Base-by-base conservation (phyloP, 2,797 vertebrate genomes). In the Rhyacichthys aspro region DNA sequence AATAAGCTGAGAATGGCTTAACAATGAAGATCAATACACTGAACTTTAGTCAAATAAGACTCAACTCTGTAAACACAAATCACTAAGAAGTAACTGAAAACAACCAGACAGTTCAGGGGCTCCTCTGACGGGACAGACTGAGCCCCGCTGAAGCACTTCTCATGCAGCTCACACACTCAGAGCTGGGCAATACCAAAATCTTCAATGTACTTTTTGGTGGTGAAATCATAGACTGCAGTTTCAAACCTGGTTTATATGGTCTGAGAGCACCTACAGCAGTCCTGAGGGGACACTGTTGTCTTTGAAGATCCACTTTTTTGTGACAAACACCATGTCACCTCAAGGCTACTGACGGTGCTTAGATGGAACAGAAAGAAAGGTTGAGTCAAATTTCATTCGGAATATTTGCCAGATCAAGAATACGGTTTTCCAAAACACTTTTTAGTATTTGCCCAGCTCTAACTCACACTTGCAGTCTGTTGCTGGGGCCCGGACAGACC, bases 401-500 rank as follows among this genome's bases (percentile, higher is more conserved):
- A n/a, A n/a, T n/a, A n/a, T n/a, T n/a, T n/a, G n/a, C n/a, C n/a
- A n/a, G n/a, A n/a, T n/a, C n/a, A n/a, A n/a, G n/a, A n/a, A n/a
- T n/a, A n/a, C n/a, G n/a, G n/a, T n/a, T n/a, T n/a, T n/a, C n/a
- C n/a, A n/a, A n/a, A n/a, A n/a, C n/a, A n/a, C n/a, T n/a, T n/a
- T n/a, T n/a, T n/a, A n/a, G n/a, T n/a, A n/a, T n/a, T n/a, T n/a
- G n/a, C n/a, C n/a, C n/a, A n/a, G n/a, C n/a, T n/a, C n/a, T n/a
- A n/a, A n/a, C n/a, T n/a, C n/a, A 43, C 55, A 42, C 48, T 17
- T 43, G 55, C 63, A 72, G 68, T 72, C 73, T 58, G 67, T 80
- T 82, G 76, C 73, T 60, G 63, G 72, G 74, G 67, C 82, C 57
- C 82, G 70, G 69, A 70, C 18, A 55, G 81, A 65, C 71, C 74